Evolutionary conservation across 1,140 invertebrate species (phyloP).

Genomic region (Calephelis virginiensis): DNA sequence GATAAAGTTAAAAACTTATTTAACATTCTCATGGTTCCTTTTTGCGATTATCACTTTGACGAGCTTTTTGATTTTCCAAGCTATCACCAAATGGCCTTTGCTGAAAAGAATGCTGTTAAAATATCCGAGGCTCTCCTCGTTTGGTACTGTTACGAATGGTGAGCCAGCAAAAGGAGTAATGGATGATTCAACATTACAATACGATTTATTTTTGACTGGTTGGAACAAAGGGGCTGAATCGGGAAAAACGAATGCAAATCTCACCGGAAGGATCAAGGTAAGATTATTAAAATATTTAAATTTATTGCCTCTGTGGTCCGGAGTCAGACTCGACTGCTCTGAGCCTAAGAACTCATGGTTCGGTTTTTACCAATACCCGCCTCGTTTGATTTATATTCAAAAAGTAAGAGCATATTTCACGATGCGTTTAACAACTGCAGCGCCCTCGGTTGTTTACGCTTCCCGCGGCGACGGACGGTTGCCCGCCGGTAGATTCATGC

Average conservation of each 20-base stretch:
- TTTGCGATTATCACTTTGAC: conserved; percentile 75
- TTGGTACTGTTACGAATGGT: conserved; percentile 83
- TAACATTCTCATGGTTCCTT: conserved; percentile 77
- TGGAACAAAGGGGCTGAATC: conserved; percentile 85
- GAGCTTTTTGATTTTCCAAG: conserved; percentile 80
- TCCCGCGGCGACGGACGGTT: no score
- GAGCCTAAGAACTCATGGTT: no score
- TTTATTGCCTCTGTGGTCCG: no score
- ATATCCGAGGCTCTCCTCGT: conserved; percentile 59
- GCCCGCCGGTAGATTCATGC: no score
- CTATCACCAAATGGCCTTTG: conserved; percentile 83
- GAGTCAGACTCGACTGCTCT: background rate
- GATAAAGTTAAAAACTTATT: conserved; percentile 81
- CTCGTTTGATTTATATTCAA: no score
- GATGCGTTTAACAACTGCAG: no score
- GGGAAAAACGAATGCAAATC: conserved; percentile 82
- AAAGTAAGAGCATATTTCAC: no score
- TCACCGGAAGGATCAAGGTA: conserved; percentile 81
- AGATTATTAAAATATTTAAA: conserved; percentile 10
- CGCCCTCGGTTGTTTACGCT: no score
- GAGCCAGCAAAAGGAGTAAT: conserved; percentile 81
- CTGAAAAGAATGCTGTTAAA: conserved; percentile 83
- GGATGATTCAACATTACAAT: conserved; percentile 81
- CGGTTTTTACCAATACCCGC: no score
- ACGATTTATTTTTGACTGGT: conserved; percentile 87